Evolutionary conservation across 2,113 vertebrate genomes (phyloP), one percentile per base, ranked within the genome.

Genomic region (Cinclus mexicanus): DNA sequence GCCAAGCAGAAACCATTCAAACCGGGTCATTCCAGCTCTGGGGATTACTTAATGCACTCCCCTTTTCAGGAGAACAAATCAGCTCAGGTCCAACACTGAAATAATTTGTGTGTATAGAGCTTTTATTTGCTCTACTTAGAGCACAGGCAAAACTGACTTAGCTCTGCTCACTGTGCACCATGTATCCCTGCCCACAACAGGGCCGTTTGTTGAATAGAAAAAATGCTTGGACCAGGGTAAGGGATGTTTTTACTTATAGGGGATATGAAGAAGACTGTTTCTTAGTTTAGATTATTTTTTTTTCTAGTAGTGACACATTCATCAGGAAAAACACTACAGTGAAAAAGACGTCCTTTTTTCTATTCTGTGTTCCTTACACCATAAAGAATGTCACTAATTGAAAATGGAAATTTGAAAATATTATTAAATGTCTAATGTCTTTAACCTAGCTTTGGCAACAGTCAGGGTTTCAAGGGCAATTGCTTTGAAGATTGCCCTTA

Each of bases 321-420:
- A 65, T 83, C 80, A 52, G 26, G 26, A 17, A 55, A 94, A 69
- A 71, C 14, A 75, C 5, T 10, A 52, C 0, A 3, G 25, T 9
- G 11, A 33, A 52, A 78, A 2, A 41, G 5, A 0, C 1, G 2
- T 12, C 8, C 6, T 5, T 25, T 25, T 33, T 37, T 5, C 14
- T 63, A 0, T 69, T 83, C 35, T 42, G 26, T 69, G 49, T 44
- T 70, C 22, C 22, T 63, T 77, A 70, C 18, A 28, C 35, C 14
- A 33, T 56, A 77, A 77, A 83, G 14, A 0, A 0, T 49, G 12
- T 14, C 47, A 56, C 8, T 56, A 77, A 77, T 42, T 90, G 42
- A 83, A 83, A 90, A 83, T 42, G 15, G 17, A 85, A 83, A 74
- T 86, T 75, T 0, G 4, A 76, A 63, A 90, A 68, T 6, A 24